Percentiles rank a stretch among this genome's conserved stretches.
phyloP scores from a whole-genome alignment of 2,113 vertebrate species.

The Zapornia atra region DNA sequence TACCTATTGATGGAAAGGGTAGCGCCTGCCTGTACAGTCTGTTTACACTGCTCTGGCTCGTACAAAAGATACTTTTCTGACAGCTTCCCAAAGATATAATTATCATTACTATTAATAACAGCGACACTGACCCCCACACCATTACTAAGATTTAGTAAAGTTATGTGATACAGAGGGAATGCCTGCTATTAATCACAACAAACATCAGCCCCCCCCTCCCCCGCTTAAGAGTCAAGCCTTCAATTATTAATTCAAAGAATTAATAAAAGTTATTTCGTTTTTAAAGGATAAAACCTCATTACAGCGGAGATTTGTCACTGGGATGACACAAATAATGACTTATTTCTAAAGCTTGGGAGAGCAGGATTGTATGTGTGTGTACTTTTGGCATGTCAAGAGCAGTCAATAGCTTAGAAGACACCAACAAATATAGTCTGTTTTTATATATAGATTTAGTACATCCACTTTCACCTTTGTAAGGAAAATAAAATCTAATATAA shows the following conservation, averaged over 20 bases:
- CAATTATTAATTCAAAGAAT: slow-evolving; percentile 21
- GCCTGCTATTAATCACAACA: not conserved
- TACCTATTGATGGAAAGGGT: slow-evolving; percentile 49
- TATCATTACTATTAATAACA: slow-evolving; percentile 31
- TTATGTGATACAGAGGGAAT: not conserved
- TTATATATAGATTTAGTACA: not conserved
- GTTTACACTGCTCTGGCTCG: slow-evolving; percentile 34
- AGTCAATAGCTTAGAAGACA: not conserved
- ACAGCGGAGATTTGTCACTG: not conserved
- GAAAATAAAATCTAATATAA: not conserved
- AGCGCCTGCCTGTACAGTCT: slow-evolving; percentile 32
- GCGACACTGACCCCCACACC: slow-evolving; percentile 13
- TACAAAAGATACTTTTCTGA: slow-evolving; percentile 41
- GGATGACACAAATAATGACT: not conserved
- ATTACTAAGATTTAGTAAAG: slow-evolving; percentile 15
- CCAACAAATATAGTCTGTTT: not conserved
- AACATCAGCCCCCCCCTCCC: not conserved
- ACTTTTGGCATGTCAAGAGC: not conserved
- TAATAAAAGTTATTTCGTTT: slow-evolving; percentile 33
- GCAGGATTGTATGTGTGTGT: not conserved
- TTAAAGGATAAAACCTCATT: slow-evolving; percentile 1
- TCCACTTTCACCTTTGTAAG: not conserved
- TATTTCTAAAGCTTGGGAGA: not conserved
- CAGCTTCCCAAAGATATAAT: slow-evolving; percentile 38
- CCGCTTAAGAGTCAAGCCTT: not conserved